phyloP scores from a whole-genome alignment of 2,797 vertebrate species.

The Paramormyrops hopkinsi region DNA sequence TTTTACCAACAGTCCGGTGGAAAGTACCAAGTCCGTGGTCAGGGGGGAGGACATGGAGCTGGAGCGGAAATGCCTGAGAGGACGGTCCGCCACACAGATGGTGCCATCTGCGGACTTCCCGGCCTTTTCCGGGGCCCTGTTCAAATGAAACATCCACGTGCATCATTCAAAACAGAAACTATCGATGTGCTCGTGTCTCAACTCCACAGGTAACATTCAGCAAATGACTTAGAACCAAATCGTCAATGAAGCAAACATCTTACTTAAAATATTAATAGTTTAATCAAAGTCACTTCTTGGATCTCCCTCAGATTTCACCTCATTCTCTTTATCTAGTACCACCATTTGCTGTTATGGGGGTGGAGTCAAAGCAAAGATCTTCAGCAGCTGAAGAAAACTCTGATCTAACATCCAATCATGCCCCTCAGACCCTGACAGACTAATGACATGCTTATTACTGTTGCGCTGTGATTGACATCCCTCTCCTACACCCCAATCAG shows the following conservation, averaged over 20 bases:
- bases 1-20: conserved; percentile 65
- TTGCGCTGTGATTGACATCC: background rate
- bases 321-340: conserved; percentile 54
- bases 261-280: conserved; percentile 40
- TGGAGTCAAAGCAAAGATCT: conserved; percentile 29
- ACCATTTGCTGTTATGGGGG: conserved; percentile 55
- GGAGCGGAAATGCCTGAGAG: conserved; percentile 69
- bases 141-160: conserved; percentile 42
- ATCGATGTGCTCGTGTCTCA: conserved; percentile 38
- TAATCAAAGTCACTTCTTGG: conserved; percentile 51
- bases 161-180: conserved; percentile 42
- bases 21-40: conserved; percentile 70
- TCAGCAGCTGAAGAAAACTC: background rate
- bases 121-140: conserved; percentile 70
- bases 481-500: background rate
- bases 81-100: conserved; percentile 52
- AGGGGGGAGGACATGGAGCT: conserved; percentile 70
- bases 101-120: conserved; percentile 60
- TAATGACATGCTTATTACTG: background rate
- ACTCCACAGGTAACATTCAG: background rate
- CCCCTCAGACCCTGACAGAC: background rate
- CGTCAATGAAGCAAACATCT: conserved; percentile 33
- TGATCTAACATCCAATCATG: background rate
- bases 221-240: conserved; percentile 16
- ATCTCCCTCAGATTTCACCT: conserved; percentile 49